Percentiles rank a stretch among this genome's conserved stretches.
phyloP scores from a whole-genome alignment of 2,113 vertebrate species.

The Oceanites oceanicus region DNA sequence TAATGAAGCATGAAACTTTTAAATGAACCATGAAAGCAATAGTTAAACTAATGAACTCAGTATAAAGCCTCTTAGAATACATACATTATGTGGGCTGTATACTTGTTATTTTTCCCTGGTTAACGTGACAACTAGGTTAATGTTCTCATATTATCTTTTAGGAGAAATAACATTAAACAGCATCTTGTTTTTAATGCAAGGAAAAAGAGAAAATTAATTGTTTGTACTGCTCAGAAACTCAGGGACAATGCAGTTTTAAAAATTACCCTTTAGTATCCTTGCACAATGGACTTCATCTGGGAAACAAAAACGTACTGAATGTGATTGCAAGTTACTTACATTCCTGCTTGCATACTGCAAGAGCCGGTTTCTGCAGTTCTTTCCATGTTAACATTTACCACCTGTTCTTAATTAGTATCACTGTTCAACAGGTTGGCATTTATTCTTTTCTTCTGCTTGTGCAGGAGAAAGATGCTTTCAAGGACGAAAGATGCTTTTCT shows the following conservation, averaged over 20 bases:
- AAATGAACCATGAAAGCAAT: constrained; percentile 78
- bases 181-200: not conserved
- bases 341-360: not conserved
- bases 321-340: not conserved
- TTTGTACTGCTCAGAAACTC: constrained; percentile 34
- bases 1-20: constrained; percentile 82
- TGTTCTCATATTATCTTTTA: constrained; percentile 16
- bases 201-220: constrained; percentile 40
- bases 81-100: constrained; percentile 52
- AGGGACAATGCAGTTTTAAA: constrained; percentile 47
- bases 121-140: constrained; percentile 55
- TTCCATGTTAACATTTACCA: not conserved
- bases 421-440: not conserved
- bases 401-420: not conserved
- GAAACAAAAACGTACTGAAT: not conserved
- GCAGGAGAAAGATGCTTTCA: not conserved
- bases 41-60: constrained; percentile 84
- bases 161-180: not conserved
- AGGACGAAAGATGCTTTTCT: not conserved
- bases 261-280: constrained; percentile 4
- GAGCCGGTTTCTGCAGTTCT: not conserved
- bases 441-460: not conserved
- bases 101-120: constrained; percentile 70
- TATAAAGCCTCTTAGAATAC: constrained; percentile 75
- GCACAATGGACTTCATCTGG: not conserved